Evolutionary conservation across 2,113 vertebrate species (phyloP).

Genomic region (Arvicanthis niloticus): DNA sequence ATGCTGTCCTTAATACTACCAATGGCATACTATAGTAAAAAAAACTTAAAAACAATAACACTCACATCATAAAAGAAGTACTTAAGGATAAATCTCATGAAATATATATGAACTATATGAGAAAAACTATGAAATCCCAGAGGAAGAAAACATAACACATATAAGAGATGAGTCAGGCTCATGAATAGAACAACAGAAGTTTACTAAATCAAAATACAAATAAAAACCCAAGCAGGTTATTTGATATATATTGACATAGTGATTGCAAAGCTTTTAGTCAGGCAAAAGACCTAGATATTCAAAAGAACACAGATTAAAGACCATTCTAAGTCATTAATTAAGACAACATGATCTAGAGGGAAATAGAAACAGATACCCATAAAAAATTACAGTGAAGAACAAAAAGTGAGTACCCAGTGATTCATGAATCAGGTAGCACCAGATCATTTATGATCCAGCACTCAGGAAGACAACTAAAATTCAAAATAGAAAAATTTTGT

Average conservation of each 20-base stretch:
- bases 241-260: neutral
- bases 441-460: no score
- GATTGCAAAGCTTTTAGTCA: neutral
- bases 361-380: neutral
- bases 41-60: constrained; percentile 21
- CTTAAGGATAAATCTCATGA: constrained; percentile 4
- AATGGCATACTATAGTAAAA: neutral
- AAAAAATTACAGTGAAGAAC: neutral
- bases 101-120: neutral
- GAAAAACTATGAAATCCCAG: neutral
- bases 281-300: neutral
- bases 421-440: neutral
- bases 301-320: constrained; percentile 2
- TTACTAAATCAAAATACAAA: neutral
- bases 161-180: neutral
- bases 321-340: neutral
- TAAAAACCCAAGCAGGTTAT: neutral
- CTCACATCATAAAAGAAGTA: neutral
- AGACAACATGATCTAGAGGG: neutral
- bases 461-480: neutral
- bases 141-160: neutral
- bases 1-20: neutral
- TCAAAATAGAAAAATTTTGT: neutral
- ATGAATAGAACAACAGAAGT: neutral
- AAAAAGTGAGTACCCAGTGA: neutral